Evolutionary conservation across 2,888 invertebrate genomes (phyloP).

Genomic region (Diaphora mendica): DNA sequence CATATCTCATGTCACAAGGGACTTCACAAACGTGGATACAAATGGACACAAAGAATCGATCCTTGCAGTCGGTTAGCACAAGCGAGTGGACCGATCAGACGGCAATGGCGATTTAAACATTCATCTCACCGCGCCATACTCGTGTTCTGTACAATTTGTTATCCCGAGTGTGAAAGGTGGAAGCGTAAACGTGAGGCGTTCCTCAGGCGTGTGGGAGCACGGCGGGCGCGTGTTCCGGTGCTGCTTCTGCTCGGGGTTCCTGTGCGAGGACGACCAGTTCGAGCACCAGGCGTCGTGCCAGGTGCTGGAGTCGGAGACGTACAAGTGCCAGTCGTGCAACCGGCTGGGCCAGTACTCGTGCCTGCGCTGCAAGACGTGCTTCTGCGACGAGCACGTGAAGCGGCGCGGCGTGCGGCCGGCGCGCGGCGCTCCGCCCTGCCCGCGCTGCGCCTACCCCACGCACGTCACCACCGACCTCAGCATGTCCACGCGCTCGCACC

Average conservation of each 20-base stretch:
- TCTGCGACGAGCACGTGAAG: constrained; percentile 98
- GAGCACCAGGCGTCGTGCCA: constrained; percentile 99
- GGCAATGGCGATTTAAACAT: not conserved
- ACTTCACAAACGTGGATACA: too few relatives aligned
- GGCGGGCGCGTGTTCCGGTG: constrained; percentile 97
- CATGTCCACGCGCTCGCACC: constrained; percentile 92
- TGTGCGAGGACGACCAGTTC: constrained; percentile 98
- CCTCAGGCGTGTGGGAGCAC: constrained; percentile 95
- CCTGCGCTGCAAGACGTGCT: constrained; percentile 97
- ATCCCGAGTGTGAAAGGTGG: not conserved
- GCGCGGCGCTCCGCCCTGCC: constrained; percentile 90
- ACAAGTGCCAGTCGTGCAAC: constrained; percentile 98
- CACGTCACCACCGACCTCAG: constrained; percentile 97
- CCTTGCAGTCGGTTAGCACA: too few relatives aligned
- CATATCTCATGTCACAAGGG: too few relatives aligned
- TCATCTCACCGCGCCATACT: not conserved
- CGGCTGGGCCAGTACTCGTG: constrained; percentile 98
- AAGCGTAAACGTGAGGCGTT: not conserved
- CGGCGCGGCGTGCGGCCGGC: constrained; percentile 79
- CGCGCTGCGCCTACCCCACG: constrained; percentile 97
- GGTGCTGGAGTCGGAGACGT: constrained; percentile 97
- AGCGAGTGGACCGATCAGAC: not conserved
- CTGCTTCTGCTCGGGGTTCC: constrained; percentile 94
- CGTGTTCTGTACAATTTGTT: too few relatives aligned
- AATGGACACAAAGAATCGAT: too few relatives aligned